Base-by-base conservation (phyloP, 2,113 vertebrate genomes). In the Trichechus manatus region DNA sequence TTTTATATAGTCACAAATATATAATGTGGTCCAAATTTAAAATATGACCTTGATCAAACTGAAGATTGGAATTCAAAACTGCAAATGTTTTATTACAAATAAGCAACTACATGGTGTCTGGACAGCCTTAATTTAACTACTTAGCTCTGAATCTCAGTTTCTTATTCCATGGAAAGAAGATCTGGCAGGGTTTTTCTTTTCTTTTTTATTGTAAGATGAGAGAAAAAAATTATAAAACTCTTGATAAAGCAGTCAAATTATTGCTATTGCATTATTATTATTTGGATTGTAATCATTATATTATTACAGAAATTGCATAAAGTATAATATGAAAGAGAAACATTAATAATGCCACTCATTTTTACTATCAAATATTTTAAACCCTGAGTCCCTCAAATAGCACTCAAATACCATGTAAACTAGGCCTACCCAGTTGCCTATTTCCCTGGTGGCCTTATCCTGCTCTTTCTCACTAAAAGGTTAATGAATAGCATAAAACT, bases 321-420 rank as follows among this genome's bases (percentile, higher is more conserved):
- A 20, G 10, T 20, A 85, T 10, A 78, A 68, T 56, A 77, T 61
- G 39, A 89, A 88, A 87, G 59, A 86, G 86, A 80, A 83, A 50
- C n/a, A 25, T 1, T 3, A 87, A 70, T 44, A 93, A 75, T 0
- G 9, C 47, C n/a, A 91, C 23, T 74, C 4, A 75, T 53, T 85
- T 85, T 88, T 85, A 27, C 56, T 31, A 0, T 61, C 56, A 89
- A 31, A 47, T 91, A n/a, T 63, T 83, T 91, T 81, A 89, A 94
- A 75, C 27, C 33, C 31, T 36, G 44, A 88, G 53, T 79, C 25
- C 39, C 15, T 17, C 47, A 78, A 50, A 6, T 27, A 61, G 44
- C 11, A 75, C 25, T 56, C 59, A 59, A 42, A 20, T 75, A 31
- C 39, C 56, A 27, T 22, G 17, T 36, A 42, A 75, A 61, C 89